Conservation (phyloP, 2,113 vertebrate genomes). For the Pachycephala philippinensis region DNA sequence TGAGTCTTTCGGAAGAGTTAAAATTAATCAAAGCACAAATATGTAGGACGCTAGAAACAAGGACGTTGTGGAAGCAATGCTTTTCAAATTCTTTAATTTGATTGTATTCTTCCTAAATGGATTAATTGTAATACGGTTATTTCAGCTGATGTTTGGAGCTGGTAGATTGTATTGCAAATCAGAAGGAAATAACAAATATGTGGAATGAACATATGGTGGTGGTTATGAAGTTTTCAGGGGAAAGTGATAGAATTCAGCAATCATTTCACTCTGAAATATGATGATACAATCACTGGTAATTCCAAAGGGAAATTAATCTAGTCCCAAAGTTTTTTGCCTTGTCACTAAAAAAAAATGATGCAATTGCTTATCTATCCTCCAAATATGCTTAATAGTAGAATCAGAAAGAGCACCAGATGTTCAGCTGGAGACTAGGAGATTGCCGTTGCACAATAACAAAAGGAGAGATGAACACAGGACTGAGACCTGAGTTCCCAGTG, state of each 20-base stretch:
- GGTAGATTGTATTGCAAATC: not conserved
- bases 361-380: not conserved
- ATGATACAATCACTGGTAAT: not conserved
- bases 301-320: not conserved
- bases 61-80: not conserved
- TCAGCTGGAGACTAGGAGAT: not conserved
- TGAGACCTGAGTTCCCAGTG: not conserved
- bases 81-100: not conserved
- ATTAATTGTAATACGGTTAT: not conserved
- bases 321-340: not conserved
- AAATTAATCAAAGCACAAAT: not conserved
- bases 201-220: not conserved
- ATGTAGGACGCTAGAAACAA: not conserved
- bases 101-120: not conserved
- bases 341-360: not conserved
- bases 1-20: not conserved
- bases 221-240: not conserved
- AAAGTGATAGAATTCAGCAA: not conserved
- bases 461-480: not conserved
- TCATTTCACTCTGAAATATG: not conserved
- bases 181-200: not conserved
- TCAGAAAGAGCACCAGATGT: constrained; percentile 14
- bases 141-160: not conserved
- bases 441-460: not conserved
- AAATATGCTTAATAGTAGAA: not conserved